Conservation (phyloP, 2,888 invertebrate species). For the Rhynchonema sp. region DNA sequence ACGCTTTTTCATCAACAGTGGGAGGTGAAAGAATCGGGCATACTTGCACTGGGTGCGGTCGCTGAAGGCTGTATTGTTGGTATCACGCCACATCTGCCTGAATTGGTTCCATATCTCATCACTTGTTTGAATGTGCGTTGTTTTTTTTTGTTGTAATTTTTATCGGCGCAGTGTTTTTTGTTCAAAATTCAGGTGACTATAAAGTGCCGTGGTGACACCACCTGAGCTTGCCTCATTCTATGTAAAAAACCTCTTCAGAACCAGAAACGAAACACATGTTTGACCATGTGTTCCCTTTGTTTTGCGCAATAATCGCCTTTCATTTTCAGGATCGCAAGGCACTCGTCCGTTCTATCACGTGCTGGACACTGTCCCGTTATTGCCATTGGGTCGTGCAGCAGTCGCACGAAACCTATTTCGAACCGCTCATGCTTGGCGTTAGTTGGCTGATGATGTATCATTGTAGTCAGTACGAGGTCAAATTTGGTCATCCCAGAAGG, state of each 20-base stretch:
- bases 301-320: too few species aligned
- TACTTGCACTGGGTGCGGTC: constrained; percentile 73
- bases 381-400: constrained; percentile 95
- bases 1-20: constrained; percentile 84
- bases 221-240: too few species aligned
- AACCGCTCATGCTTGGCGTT: constrained; percentile 79
- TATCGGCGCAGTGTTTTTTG: too few species aligned
- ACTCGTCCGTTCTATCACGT: constrained; percentile 87
- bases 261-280: too few species aligned
- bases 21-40: constrained; percentile 75
- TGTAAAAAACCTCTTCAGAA: too few species aligned
- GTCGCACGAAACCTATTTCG: constrained; percentile 74
- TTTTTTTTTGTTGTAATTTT: not conserved
- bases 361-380: constrained; percentile 94
- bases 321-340: constrained; percentile 66
- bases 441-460: constrained; percentile 7
- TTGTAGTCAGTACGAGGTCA: too few species aligned
- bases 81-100: constrained; percentile 85
- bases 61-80: constrained; percentile 78
- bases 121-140: constrained; percentile 52
- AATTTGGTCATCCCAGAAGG: too few species aligned
- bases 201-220: too few species aligned
- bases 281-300: too few species aligned
- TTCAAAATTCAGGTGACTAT: too few species aligned
- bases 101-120: constrained; percentile 85